A percentile compares a stretch with the other conserved stretches of the same genome.
Conservation (phyloP, 2,113 vertebrate species). For the Piprites chloris region DNA sequence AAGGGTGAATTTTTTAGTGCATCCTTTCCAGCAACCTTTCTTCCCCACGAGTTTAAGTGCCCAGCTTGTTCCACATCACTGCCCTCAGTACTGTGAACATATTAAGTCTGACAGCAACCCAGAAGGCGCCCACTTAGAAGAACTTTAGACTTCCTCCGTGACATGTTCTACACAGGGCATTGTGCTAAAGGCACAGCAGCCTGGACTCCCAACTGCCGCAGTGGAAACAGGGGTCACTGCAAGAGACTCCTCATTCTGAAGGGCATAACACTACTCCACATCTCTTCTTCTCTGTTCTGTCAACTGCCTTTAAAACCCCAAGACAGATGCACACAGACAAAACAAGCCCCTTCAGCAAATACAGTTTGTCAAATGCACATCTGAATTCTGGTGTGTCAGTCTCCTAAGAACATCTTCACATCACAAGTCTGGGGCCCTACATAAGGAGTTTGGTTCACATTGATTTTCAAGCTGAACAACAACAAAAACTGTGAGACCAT, state of each 20-base stretch:
- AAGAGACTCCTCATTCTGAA: background rate
- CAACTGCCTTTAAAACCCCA: background rate
- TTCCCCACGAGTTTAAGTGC: background rate
- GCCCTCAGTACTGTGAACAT: background rate
- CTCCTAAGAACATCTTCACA: background rate
- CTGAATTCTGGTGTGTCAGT: background rate
- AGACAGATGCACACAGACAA: background rate
- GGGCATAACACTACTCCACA: background rate
- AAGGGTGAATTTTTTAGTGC: background rate
- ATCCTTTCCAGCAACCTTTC: background rate
- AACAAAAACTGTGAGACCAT: background rate
- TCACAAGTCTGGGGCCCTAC: background rate
- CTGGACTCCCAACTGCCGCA: background rate
- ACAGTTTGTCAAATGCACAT: background rate
- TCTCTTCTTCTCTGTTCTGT: background rate
- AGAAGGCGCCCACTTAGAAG: background rate
- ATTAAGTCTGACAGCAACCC: constrained; percentile 7
- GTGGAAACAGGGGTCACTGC: background rate
- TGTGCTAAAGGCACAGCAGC: background rate
- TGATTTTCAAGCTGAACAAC: background rate
- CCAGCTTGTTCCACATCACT: background rate
- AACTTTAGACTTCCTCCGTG: background rate
- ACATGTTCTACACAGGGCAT: background rate
- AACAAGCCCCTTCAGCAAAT: background rate
- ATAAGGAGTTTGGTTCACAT: background rate